A percentile compares a stretch with the other conserved stretches of the same genome.
Evolutionary conservation across 2,797 vertebrate genomes (phyloP).

Genomic region (Heterohyrax brucei): DNA sequence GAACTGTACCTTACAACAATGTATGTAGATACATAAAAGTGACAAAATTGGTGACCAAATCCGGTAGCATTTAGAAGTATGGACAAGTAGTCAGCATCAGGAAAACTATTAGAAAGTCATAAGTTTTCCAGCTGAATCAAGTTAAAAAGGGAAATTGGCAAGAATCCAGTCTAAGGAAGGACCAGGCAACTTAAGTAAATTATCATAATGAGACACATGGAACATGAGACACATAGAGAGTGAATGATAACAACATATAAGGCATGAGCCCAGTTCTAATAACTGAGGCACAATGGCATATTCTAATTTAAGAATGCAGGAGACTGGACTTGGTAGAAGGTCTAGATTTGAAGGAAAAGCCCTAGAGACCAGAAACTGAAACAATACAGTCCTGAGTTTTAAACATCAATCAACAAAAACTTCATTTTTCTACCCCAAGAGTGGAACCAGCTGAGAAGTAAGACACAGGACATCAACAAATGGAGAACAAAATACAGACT

Average conservation of each 20-base stretch:
- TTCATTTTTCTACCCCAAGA: neutral
- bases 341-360: constrained; percentile 34
- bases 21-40: neutral
- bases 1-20: too few species aligned
- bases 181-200: neutral
- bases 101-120: neutral
- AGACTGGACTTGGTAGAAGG: neutral
- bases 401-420: neutral
- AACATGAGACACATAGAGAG: neutral
- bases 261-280: neutral
- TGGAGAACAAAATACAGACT: constrained; percentile 2
- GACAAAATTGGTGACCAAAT: neutral
- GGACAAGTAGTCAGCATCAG: neutral
- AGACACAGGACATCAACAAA: neutral
- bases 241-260: neutral
- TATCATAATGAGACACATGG: neutral
- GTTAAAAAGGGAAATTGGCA: neutral
- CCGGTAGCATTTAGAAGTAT: neutral
- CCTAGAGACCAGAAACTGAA: neutral
- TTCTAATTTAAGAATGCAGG: neutral
- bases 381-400: neutral
- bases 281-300: neutral
- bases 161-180: neutral
- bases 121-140: neutral
- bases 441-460: neutral